These are phyloP conservation scores for Chrysochloris asiatica DNA, from an alignment of 2,113 vertebrate genomes.

Conservation along the genomic window DNA sequence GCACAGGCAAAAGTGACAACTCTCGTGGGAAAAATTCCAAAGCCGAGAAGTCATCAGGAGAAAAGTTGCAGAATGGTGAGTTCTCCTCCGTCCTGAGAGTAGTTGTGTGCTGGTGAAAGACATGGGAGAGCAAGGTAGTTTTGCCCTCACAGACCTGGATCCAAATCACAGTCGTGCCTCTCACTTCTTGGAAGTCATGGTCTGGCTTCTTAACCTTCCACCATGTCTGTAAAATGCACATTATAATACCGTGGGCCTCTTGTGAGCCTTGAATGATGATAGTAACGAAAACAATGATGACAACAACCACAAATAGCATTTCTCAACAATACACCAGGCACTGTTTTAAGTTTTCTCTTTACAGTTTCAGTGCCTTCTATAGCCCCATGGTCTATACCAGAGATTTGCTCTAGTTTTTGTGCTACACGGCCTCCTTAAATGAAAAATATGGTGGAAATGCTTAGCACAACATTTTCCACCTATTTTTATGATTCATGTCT, in stretches of 20 bases:
- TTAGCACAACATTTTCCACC: not conserved
- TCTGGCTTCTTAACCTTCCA: not conserved
- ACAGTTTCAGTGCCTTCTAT: not conserved
- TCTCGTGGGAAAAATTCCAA: slow-evolving; percentile 69
- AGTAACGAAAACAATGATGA: not conserved
- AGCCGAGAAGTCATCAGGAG: slow-evolving; percentile 60
- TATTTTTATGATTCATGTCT: not conserved
- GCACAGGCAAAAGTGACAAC: slow-evolving; percentile 58
- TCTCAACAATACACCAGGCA: not conserved
- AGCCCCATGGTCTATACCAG: not conserved
- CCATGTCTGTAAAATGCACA: not conserved
- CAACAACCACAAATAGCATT: not conserved
- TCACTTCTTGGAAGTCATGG: not conserved
- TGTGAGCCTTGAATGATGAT: not conserved
- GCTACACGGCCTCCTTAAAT: not conserved
- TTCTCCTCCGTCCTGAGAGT: not conserved
- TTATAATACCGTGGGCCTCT: not conserved
- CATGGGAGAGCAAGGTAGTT: not conserved
- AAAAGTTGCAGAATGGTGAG: slow-evolving; percentile 67
- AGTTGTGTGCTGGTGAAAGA: not conserved
- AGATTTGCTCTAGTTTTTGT: not conserved
- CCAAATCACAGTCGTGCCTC: not conserved
- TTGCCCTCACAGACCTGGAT: not conserved
- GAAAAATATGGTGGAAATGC: not conserved
- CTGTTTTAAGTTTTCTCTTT: not conserved